Evolutionary conservation across 2,113 vertebrate genomes (phyloP).

Genomic region (Sorex araneus): DNA sequence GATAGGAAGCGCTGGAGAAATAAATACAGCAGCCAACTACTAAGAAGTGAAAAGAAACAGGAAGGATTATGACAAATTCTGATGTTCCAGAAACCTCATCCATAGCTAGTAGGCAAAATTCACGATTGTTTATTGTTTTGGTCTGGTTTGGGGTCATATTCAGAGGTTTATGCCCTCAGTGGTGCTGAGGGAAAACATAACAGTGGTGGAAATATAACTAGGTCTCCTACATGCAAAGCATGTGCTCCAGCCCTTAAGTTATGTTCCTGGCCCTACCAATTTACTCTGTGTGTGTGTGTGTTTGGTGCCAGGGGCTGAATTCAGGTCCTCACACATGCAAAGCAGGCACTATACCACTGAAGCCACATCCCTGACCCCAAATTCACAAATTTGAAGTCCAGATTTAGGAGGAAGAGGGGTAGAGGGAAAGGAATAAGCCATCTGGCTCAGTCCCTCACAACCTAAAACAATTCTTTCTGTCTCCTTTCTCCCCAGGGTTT

Average conservation of each 20-base stretch:
- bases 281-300: too few species aligned
- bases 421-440: constrained; percentile 48
- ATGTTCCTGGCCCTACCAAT: too few species aligned
- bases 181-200: too few species aligned
- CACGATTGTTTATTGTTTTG: background rate
- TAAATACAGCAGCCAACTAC: background rate
- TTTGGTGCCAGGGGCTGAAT: too few species aligned
- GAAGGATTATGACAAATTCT: constrained; percentile 12
- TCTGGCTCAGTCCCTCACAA: constrained; percentile 48
- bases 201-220: too few species aligned
- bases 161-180: too few species aligned
- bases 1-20: constrained; percentile 17
- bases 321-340: too few species aligned
- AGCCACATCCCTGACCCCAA: background rate
- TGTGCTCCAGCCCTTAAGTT: too few species aligned
- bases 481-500: constrained; percentile 54
- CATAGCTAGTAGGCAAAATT: constrained; percentile 58
- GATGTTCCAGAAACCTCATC: constrained; percentile 53
- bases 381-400: constrained; percentile 52
- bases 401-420: constrained; percentile 27
- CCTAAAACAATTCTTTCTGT: constrained; percentile 53
- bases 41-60: constrained; percentile 37
- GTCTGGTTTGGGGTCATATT: too few species aligned
- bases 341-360: too few species aligned
- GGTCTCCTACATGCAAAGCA: too few species aligned